A percentile compares a stretch with the other conserved stretches of the same genome.
These are phyloP conservation scores for Falcunculus frontatus DNA, from an alignment of 2,113 vertebrate species.

Conservation along the genomic window DNA sequence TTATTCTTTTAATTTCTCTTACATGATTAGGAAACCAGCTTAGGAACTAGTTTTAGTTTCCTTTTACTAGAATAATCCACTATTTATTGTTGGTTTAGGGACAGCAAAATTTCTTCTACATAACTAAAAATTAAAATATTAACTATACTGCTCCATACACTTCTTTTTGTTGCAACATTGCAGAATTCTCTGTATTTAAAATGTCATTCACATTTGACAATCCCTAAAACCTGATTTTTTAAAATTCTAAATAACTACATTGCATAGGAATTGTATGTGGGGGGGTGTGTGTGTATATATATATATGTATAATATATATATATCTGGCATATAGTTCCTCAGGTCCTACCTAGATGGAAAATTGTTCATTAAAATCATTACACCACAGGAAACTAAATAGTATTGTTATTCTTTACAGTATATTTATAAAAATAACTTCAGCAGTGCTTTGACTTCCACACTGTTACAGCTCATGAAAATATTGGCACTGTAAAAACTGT, in stretches of 20 bases:
- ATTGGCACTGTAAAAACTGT: fast-evolving
- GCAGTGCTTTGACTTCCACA: not conserved
- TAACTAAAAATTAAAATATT: not conserved
- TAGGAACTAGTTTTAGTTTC: not conserved
- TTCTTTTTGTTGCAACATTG: not conserved
- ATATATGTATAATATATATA: not conserved
- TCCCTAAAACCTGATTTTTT: not conserved
- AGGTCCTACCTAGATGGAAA: not conserved
- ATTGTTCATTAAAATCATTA: not conserved
- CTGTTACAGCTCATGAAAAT: not conserved
- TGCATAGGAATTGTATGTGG: not conserved
- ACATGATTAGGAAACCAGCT: not conserved
- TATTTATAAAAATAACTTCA: not conserved
- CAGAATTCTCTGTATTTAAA: not conserved
- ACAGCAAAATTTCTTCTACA: fast-evolving
- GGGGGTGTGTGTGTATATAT: not conserved
- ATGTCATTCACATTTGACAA: not conserved
- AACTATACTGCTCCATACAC: not conserved
- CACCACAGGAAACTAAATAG: not conserved
- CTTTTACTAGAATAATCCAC: not conserved
- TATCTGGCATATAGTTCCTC: not conserved
- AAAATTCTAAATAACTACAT: not conserved
- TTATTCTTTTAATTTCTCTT: not conserved
- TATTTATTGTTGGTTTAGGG: not conserved
- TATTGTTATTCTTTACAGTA: not conserved